A percentile compares a stretch with the other conserved stretches of the same genome.
These are phyloP conservation scores for Pseudoatta argentina DNA, from an alignment of 1,140 invertebrate genomes.

Conservation along the genomic window DNA sequence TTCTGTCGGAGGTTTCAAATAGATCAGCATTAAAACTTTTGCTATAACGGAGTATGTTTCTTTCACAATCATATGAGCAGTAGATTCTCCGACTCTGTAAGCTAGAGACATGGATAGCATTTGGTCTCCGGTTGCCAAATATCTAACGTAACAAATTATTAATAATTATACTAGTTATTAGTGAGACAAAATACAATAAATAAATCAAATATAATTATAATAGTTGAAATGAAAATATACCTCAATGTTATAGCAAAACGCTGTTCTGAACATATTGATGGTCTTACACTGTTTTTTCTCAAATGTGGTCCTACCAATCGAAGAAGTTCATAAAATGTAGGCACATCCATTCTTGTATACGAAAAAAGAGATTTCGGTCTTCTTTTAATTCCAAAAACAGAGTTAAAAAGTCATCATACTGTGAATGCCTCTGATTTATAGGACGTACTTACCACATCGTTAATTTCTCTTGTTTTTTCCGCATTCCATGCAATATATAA, in stretches of 20 bases:
- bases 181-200: not conserved
- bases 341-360: too few relatives aligned
- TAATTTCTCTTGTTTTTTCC: not conserved
- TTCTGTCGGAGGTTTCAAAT: not conserved
- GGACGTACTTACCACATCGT: not conserved
- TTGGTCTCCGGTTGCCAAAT: constrained; percentile 9
- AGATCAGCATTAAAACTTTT: constrained; percentile 31
- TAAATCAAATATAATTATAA: constrained; percentile 15
- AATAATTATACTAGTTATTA: too few relatives aligned
- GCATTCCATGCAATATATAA: not conserved
- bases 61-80: constrained; percentile 17
- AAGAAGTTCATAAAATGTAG: not conserved
- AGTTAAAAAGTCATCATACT: not conserved
- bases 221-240: too few relatives aligned
- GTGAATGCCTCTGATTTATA: not conserved
- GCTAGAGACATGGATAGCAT: not conserved
- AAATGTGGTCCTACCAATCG: not conserved
- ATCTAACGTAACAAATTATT: constrained; percentile 20
- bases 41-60: constrained; percentile 18
- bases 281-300: constrained; percentile 13
- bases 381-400: constrained; percentile 11
- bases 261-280: constrained; percentile 17
- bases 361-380: not conserved
- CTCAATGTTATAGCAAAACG: constrained; percentile 30
- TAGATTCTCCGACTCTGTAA: constrained; percentile 21